Evolutionary conservation across 35 echinoderm and acorn worm species (phyloP).

Genomic region (Heliocidaris tuberculata): DNA sequence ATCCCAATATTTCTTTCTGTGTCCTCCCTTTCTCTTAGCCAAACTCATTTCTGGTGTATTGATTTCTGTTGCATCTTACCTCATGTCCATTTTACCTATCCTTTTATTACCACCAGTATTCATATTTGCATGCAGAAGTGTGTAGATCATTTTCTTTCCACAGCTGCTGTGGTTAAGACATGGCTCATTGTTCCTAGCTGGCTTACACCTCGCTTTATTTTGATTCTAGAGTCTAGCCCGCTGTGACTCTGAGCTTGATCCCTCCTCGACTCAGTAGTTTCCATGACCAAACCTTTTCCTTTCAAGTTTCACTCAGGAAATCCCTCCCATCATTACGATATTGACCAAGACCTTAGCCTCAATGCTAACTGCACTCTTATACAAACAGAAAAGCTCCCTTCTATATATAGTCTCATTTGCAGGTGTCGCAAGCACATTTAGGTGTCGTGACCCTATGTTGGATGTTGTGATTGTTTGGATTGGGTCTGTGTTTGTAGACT

Average conservation of each 20-base stretch:
- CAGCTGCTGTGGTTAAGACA: background rate
- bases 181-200: background rate
- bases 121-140: background rate
- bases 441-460: background rate
- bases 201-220: background rate
- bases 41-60: too few relatives aligned
- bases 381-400: background rate
- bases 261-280: background rate
- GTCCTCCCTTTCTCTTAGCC: too few relatives aligned
- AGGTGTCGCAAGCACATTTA: background rate
- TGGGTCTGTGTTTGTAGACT: constrained; percentile 5
- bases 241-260: constrained; percentile 23
- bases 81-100: background rate
- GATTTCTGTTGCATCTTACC: too few relatives aligned
- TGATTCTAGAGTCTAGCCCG: background rate
- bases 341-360: background rate
- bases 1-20: background rate
- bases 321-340: background rate
- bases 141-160: background rate
- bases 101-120: too few relatives aligned
- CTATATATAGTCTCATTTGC: background rate
- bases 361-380: background rate
- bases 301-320: constrained; percentile 2
- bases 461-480: background rate
- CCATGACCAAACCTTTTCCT: background rate